A percentile compares a stretch with the other conserved stretches of the same genome.
Evolutionary conservation across 2,888 invertebrate genomes (phyloP).

Genomic region (Chymomyza caudatula): DNA sequence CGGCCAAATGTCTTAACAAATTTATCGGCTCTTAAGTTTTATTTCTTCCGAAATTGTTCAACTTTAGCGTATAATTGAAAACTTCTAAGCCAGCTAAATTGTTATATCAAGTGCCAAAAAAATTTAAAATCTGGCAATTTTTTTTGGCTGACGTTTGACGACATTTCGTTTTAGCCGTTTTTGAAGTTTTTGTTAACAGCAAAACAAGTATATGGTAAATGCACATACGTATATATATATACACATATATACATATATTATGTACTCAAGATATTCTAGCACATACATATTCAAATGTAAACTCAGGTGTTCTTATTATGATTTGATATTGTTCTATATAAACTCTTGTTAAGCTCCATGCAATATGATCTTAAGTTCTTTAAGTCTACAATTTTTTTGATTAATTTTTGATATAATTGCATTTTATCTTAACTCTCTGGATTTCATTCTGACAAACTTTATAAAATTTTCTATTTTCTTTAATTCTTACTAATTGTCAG

Average conservation of each 20-base stretch:
- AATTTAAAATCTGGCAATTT: not conserved
- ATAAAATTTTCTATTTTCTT: too few relatives aligned
- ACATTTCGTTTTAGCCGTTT: not conserved
- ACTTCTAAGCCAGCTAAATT: too few relatives aligned
- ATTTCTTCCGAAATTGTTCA: not conserved
- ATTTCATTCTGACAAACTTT: too few relatives aligned
- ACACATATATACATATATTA: not conserved
- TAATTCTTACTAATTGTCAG: too few relatives aligned
- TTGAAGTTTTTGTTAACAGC: too few relatives aligned
- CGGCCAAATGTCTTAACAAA: not conserved
- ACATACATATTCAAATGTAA: constrained; percentile 28
- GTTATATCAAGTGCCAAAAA: not conserved
- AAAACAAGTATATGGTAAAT: not conserved
- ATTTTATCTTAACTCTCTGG: too few relatives aligned
- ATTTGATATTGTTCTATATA: constrained; percentile 35
- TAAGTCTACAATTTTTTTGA: not conserved
- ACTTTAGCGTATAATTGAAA: too few relatives aligned
- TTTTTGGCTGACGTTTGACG: not conserved
- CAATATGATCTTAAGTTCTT: not conserved
- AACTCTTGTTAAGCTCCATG: not conserved
- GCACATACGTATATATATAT: not conserved
- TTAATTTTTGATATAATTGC: not conserved
- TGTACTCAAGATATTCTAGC: not conserved
- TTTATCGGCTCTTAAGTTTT: not conserved
- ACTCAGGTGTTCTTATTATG: constrained; percentile 64